These are phyloP conservation scores for Dynastes grantii DNA, from an alignment of 2,888 invertebrate genomes.

Conservation along the genomic window DNA sequence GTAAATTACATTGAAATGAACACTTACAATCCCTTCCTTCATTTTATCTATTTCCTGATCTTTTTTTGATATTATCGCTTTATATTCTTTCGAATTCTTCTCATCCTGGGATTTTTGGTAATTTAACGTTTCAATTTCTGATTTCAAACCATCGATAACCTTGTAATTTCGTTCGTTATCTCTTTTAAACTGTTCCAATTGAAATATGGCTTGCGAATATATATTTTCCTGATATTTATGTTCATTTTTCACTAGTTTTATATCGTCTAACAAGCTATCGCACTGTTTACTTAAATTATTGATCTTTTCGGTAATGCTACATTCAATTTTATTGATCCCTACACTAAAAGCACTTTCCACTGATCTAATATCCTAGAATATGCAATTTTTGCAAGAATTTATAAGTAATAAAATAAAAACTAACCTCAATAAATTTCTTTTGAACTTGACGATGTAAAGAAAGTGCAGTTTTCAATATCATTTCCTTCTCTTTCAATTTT, in stretches of 20 bases:
- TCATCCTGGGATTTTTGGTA: constrained; percentile 48
- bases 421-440: constrained; percentile 59
- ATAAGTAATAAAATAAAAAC: not conserved
- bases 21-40: constrained; percentile 62
- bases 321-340: constrained; percentile 50
- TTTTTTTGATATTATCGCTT: constrained; percentile 56
- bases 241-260: constrained; percentile 62
- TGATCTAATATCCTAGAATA: constrained; percentile 55
- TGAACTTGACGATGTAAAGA: constrained; percentile 58
- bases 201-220: constrained; percentile 55
- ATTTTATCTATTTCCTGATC: constrained; percentile 58
- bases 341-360: constrained; percentile 49
- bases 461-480: constrained; percentile 58
- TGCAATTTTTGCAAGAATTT: not conserved
- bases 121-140: constrained; percentile 62
- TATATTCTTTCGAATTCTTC: constrained; percentile 48
- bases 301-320: constrained; percentile 51
- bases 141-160: constrained; percentile 61
- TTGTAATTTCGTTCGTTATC: constrained; percentile 62
- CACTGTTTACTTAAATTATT: constrained; percentile 57
- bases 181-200: constrained; percentile 62
- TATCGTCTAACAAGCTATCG: constrained; percentile 59
- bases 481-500: constrained; percentile 61
- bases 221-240: constrained; percentile 59
- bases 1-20: not conserved